Conservation (phyloP, 1,140 invertebrate species). For the Drosophila littoralis region DNA sequence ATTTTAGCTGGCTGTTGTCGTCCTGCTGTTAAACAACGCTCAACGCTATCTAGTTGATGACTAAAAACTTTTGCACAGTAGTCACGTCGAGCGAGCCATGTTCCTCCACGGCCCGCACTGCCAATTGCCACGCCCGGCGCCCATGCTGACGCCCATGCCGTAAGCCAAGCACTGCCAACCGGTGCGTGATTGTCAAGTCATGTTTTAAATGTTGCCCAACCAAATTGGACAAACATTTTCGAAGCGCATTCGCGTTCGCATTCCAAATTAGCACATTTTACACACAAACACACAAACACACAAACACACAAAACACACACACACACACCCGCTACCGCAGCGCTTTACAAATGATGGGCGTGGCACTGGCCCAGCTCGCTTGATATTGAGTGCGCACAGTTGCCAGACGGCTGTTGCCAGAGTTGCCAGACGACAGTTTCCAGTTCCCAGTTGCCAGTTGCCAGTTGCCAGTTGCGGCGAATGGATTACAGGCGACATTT, state of each 20-base stretch:
- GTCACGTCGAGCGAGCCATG: slow-evolving; percentile 40
- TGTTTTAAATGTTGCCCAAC: slow-evolving; percentile 80
- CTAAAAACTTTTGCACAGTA: slow-evolving; percentile 65
- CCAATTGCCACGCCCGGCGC: slow-evolving; percentile 4
- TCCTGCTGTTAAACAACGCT: slow-evolving; percentile 69
- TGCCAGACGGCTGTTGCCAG: neutral
- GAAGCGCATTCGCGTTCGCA: slow-evolving; percentile 62
- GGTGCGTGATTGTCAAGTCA: slow-evolving; percentile 78
- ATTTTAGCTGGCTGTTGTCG: slow-evolving; percentile 15
- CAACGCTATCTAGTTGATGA: slow-evolving; percentile 76
- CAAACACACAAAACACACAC: neutral
- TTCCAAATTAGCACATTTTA: slow-evolving; percentile 72
- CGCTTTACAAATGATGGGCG: slow-evolving; percentile 32
- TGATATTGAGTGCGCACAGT: slow-evolving; percentile 40
- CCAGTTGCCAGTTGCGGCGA: slow-evolving; percentile 10
- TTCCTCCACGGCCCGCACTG: slow-evolving; percentile 2
- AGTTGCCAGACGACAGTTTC: neutral
- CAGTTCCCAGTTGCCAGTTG: neutral
- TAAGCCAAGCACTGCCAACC: slow-evolving; percentile 15
- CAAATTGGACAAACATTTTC: slow-evolving; percentile 80
- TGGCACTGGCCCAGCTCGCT: slow-evolving; percentile 33
- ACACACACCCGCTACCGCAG: neutral
- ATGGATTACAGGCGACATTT: slow-evolving; percentile 63
- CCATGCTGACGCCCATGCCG: slow-evolving; percentile 7
- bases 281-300: neutral